These are phyloP conservation scores for Eupeodes luniger DNA, from an alignment of 2,888 invertebrate genomes.

Conservation along the genomic window DNA sequence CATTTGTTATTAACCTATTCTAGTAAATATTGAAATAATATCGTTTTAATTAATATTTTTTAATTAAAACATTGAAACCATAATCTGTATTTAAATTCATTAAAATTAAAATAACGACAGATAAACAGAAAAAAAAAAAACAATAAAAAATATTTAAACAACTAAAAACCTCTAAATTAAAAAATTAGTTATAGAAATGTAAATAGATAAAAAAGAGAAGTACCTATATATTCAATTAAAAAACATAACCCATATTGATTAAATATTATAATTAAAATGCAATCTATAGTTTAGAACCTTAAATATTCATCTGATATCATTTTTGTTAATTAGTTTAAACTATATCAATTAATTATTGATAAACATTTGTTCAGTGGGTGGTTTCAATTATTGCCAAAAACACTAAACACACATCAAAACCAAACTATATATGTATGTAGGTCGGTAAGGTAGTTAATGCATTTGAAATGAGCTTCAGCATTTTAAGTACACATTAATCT, in stretches of 20 bases:
- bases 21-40: too few species aligned
- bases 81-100: too few species aligned
- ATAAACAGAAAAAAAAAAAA: too few species aligned
- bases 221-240: too few species aligned
- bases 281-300: background rate
- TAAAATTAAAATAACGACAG: too few species aligned
- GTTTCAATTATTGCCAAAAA: constrained; percentile 7
- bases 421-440: background rate
- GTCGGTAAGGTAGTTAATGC: constrained; percentile 7
- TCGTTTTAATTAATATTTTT: too few species aligned
- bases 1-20: too few species aligned
- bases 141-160: too few species aligned
- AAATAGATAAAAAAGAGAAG: too few species aligned
- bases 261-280: background rate
- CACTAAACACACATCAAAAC: background rate
- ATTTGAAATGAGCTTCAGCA: constrained; percentile 48
- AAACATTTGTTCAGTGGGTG: background rate
- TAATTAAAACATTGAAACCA: too few species aligned
- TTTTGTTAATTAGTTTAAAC: constrained; percentile 1
- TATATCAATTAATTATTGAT: background rate
- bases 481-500: constrained; percentile 41
- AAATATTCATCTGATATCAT: background rate
- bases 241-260: background rate
- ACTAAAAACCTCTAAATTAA: too few species aligned
- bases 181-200: too few species aligned